Percentiles rank a stretch among this genome's conserved stretches.
Evolutionary conservation across 2,888 invertebrate species (phyloP).

Genomic region (Sylvicola cinctus): DNA sequence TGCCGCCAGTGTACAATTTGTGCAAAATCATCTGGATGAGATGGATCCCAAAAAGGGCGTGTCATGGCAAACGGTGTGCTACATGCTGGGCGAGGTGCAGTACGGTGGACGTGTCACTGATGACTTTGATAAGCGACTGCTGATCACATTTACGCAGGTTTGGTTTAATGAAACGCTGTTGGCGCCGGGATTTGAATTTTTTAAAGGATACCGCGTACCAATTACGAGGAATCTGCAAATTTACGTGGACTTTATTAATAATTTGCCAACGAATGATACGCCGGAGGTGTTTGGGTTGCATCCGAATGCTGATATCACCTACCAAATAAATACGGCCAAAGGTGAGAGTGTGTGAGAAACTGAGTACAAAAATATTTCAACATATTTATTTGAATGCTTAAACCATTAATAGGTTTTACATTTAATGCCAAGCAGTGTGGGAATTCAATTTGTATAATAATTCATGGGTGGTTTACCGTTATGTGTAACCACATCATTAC

Average conservation of each 20-base stretch:
- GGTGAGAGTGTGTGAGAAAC: constrained; percentile 22
- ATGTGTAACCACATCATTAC: no score
- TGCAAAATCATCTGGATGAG: constrained; percentile 92
- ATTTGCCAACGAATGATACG: constrained; percentile 64
- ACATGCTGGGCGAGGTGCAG: constrained; percentile 87
- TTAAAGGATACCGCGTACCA: constrained; percentile 82
- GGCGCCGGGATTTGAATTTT: constrained; percentile 77
- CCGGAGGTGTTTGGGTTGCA: constrained; percentile 96
- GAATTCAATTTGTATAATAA: no score
- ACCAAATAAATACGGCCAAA: constrained; percentile 91
- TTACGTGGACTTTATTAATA: constrained; percentile 73
- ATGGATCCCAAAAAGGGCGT: constrained; percentile 94
- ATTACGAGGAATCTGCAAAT: constrained; percentile 56
- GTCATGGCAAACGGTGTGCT: constrained; percentile 92
- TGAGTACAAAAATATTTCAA: no score
- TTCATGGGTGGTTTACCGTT: no score
- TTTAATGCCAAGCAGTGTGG: no score
- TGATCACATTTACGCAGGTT: constrained; percentile 82
- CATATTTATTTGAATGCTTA: no score
- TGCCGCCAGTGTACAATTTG: constrained; percentile 84
- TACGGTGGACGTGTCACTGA: constrained; percentile 88
- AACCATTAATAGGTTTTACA: no score
- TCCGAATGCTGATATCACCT: constrained; percentile 90
- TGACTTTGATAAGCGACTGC: constrained; percentile 83
- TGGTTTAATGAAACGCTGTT: constrained; percentile 90